Conservation (phyloP, 64 coral and sea anemone species). For the Platygyra sinensis region DNA sequence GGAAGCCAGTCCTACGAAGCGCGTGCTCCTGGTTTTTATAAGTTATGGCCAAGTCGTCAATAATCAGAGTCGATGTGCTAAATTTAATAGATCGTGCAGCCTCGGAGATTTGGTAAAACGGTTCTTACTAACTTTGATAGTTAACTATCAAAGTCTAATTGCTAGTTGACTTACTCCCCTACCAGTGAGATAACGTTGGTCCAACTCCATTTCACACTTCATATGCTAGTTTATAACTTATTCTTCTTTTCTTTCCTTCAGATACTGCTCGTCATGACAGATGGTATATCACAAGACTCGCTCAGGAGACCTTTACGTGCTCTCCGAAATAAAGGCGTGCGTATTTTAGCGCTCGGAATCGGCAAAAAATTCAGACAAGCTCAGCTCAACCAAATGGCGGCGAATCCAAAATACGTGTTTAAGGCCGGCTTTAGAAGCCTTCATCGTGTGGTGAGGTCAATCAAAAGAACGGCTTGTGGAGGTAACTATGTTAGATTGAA, state of each 20-base stretch:
- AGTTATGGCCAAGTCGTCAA: no score
- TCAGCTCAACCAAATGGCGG: slow-evolving; percentile 70
- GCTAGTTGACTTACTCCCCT: no score
- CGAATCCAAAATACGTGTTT: slow-evolving; percentile 54
- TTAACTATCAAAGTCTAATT: no score
- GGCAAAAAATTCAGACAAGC: slow-evolving; percentile 34
- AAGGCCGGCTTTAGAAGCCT: slow-evolving; percentile 69
- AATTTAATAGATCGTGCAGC: no score
- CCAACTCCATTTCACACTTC: no score
- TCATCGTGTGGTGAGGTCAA: slow-evolving; percentile 35
- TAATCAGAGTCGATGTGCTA: no score
- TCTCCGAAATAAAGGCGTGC: slow-evolving; percentile 47
- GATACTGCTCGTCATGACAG: slow-evolving; percentile 59
- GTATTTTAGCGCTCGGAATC: slow-evolving; percentile 67
- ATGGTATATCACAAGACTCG: slow-evolving; percentile 59
- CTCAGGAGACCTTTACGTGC: slow-evolving; percentile 23
- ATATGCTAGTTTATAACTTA: no score
- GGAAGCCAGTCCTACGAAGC: no score
- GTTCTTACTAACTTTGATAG: no score
- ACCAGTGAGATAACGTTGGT: no score
- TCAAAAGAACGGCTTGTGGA: slow-evolving; percentile 78
- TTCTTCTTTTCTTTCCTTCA: background rate
- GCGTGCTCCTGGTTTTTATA: no score
- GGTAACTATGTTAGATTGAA: background rate
- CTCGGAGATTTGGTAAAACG: no score